Evolutionary conservation across 2,888 invertebrate species (phyloP), one percentile per base, ranked within the genome.

Genomic region (Leptinotarsa peninsularis): DNA sequence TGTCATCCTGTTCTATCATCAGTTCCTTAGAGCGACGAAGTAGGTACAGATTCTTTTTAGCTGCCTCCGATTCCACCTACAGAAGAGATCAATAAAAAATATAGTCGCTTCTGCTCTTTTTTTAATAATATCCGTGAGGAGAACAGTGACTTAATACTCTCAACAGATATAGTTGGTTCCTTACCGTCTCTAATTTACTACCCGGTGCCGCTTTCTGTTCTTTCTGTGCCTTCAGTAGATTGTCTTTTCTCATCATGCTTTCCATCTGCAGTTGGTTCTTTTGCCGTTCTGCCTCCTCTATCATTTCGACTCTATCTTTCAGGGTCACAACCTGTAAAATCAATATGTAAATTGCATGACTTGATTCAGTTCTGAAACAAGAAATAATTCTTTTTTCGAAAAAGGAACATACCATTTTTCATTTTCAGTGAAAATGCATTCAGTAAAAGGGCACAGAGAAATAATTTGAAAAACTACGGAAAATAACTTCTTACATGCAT

Each of bases 1-100:
- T 92, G 85, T 90, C 94, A 84, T 90, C 92, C 83, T 92, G 90
- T 80, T 92, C 92, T 74, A 90, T 88, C 71, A 89, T 87, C 60
- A 92, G 82, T 76, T 91, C 89, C 67, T 88, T 85, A 1, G 91
- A 91, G 78, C 91, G 86, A 75, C 90, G 88, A 4, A 91, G 83
- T 1, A 91, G 82, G 76, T 90, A 88, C 78, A 89, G 85, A 17
- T 89, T 90, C 76, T 89, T 89, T 49, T 86, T 86, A 17, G 88
- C 86, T 0, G 91, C 90, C 74, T 91, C 91, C 4, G 87, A 85
- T 81, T 91, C 91, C 23, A 89, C 85, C 84, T 91, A 4, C 15
- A 52, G n/a, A 52, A 52, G 4, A 52, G 17, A 5, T 17, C 4
- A 15, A 52, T 52, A 4, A 4, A 52, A 52, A 17, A 43, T 43